Conservation (phyloP, 2,888 invertebrate genomes). For the Phyllotreta cruciferae region DNA sequence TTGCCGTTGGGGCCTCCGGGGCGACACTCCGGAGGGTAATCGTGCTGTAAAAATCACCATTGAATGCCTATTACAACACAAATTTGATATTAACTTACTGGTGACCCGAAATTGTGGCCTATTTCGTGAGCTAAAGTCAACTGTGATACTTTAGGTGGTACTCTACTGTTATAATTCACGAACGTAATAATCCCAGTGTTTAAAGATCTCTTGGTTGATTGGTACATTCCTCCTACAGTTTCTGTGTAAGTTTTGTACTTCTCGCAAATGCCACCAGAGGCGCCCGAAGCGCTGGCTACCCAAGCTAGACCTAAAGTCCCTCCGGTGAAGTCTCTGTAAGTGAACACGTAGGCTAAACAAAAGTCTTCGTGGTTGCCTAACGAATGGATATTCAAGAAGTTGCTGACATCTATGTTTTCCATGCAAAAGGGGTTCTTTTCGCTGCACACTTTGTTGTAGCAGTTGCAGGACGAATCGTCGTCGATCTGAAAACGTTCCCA, state of each 20-base stretch:
- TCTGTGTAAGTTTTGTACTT: conserved; percentile 97
- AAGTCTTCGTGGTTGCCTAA: conserved; percentile 97
- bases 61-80: no score
- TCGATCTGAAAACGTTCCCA: conserved; percentile 75
- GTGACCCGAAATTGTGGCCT: conserved; percentile 99
- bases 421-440: conserved; percentile 90
- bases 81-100: no score
- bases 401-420: conserved; percentile 98
- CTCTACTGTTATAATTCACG: conserved; percentile 96
- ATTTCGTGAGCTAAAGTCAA: conserved; percentile 97
- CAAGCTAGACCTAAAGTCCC: conserved; percentile 98
- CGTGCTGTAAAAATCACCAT: conserved; percentile 84
- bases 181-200: conserved; percentile 99
- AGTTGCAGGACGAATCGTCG: conserved; percentile 82
- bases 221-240: conserved; percentile 92
- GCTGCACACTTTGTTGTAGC: conserved; percentile 65
- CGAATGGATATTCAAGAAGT: conserved; percentile 97
- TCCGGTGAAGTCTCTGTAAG: conserved; percentile 96
- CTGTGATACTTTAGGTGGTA: conserved; percentile 97
- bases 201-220: conserved; percentile 90
- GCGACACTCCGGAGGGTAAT: conserved; percentile 88
- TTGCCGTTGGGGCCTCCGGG: conserved; percentile 94
- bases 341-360: conserved; percentile 99
- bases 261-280: conserved; percentile 98
- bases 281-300: conserved; percentile 98